Evolutionary conservation across 1,140 invertebrate genomes (phyloP).

Genomic region (Meloidogyne floridensis): DNA sequence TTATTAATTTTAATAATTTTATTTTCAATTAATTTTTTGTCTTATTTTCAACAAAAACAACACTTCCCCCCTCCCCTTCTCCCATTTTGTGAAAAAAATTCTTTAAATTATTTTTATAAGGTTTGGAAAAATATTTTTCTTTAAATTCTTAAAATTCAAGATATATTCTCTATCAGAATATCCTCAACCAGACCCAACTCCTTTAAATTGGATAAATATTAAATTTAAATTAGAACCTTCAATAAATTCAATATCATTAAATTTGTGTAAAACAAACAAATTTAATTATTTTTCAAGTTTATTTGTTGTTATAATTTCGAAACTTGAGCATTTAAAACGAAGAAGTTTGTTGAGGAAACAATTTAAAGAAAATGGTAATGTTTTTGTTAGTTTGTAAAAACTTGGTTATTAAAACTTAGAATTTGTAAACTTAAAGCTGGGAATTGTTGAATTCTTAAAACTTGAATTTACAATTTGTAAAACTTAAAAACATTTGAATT

Average conservation of each 20-base stretch:
- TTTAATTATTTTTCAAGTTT: slow-evolving; percentile 7
- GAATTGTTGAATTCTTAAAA: no score
- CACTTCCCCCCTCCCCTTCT: background rate
- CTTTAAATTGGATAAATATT: slow-evolving; percentile 2
- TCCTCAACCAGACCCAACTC: background rate
- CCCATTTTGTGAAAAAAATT: background rate
- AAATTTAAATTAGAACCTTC: background rate
- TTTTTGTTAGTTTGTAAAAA: background rate
- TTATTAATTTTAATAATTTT: background rate
- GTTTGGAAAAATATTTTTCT: background rate
- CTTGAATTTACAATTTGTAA: no score
- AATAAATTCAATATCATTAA: background rate
- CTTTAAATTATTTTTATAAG: background rate
- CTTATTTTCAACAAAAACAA: background rate
- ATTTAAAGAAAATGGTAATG: background rate
- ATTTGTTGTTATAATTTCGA: slow-evolving; percentile 2
- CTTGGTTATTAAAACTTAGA: no score
- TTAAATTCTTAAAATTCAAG: background rate
- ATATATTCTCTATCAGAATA: background rate
- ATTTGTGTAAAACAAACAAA: background rate
- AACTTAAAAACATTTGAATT: no score
- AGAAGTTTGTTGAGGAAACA: background rate
- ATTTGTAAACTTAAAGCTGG: no score
- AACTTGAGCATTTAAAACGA: background rate
- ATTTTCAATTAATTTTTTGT: slow-evolving; percentile 1